Base-by-base conservation (phyloP, 2,888 invertebrate genomes). In the Sarcophaga rosellei region DNA sequence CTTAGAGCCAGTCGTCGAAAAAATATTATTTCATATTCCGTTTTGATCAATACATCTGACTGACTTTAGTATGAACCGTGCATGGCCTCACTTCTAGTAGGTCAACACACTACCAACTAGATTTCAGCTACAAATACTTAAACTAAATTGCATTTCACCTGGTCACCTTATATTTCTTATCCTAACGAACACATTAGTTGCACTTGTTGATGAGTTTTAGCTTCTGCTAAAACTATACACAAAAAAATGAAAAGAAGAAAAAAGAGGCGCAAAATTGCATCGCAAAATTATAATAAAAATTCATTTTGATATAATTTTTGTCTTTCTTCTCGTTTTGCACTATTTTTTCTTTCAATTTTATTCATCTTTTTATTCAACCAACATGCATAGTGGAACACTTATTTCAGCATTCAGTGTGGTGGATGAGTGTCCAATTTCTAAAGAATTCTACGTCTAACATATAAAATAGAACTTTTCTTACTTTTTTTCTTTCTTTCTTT, bases 191-290 rank as follows among this genome's bases (percentile, higher is more conserved):
- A 63, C 70, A 82, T 79, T 75, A 75, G 74, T 79, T 79, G 75
- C 79, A 86, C 75, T 82, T 79, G 79, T 53, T 86, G 82, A 79
- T 82, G 75, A 86, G 80, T 81, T 83, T 83, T 44, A 83, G 83
- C 86, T 83, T 68, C 86, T 83, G 86, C 83, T 77, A 59, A 66
- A 86, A 73, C 15, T 75, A 59, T 53, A 4, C 80, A 61, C 12
- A 45, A 53, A 69, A 23, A 75, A 65, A 6, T n/a, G n/a, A n/a
- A n/a, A 2, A 12, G 3, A 21, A 75, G 2, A 65, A 65, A 57
- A 70, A 62, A 79, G 35, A 35, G 35, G 35, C 35, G 21, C 12
- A 23, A 62, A 61, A 65, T 23, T 21, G 2, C 23, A 68, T 53
- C 73, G 63, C 10, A 73, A 81, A 72, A 77, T 65, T 79, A 78